Base-by-base conservation (phyloP, 2,113 vertebrate species). In the Otus sunia region DNA sequence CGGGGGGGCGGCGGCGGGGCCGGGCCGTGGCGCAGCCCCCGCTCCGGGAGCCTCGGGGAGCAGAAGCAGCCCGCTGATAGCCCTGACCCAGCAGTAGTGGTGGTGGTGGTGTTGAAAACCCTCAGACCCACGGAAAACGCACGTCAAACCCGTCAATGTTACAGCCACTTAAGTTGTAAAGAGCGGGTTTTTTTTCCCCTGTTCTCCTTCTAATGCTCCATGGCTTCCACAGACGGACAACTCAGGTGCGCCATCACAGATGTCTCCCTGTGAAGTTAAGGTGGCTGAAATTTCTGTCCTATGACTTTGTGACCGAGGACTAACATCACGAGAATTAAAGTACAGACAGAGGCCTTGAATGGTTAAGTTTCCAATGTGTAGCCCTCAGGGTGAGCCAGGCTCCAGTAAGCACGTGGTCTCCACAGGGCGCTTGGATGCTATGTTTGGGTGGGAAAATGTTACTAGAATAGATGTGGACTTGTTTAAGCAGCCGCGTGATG, bases 361-460 rank as follows among this genome's bases (percentile, higher is more conserved):
- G 34, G 47, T 87, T 81, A 67, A n/a, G 9, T 78, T 81, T 59
- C 69, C 58, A 19, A 4, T 1, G 6, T 8, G 0, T 1, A 39
- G 23, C 34, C 6, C 16, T 63, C 20, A 4, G 36, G 18, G 67
- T 53, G 50, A 90, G 45, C 81, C 29, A 26, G 53, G n/a, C 45
- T 36, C 34, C 58, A 16, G 39, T 12, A n/a, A 55, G 41, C 67
- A 47, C 72, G 4, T 17, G 36, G 78, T 74, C 52, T 56, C 37
- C 47, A 6, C 55, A 11, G 27, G 26, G 26, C 3, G 0, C 50
- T 19, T 2, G 22, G 59, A 86, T 25, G 41, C 95, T 95, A 87
- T 87, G 66, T 95, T 85, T 94, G 75, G 88, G 88, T 92, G 90
- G 90, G 86, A 96, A 96, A 96, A 96, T 83, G 36, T 97, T 62